Conservation (phyloP, 2,113 vertebrate genomes). For the Corydoras sp. region DNA sequence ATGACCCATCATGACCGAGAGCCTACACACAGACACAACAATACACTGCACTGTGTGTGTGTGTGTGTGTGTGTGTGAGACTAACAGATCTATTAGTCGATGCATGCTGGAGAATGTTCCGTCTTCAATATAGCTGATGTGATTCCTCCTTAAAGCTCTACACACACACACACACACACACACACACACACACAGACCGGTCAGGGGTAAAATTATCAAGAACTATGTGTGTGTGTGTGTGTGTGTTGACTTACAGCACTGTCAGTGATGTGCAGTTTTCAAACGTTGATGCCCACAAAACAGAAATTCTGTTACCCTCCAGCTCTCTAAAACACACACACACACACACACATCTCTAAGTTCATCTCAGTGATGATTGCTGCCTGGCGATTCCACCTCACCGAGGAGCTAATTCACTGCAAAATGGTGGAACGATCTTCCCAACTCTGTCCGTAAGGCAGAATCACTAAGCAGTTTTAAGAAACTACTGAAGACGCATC, state of each 20-base stretch:
- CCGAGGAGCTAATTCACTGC: too few species aligned
- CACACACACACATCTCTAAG: too few species aligned
- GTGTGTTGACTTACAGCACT: not conserved
- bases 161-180: conserved; percentile 18
- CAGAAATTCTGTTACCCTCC: conserved; percentile 55
- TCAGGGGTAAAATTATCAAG: too few species aligned
- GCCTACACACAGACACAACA: too few species aligned
- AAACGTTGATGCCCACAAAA: conserved; percentile 45
- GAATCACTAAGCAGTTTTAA: too few species aligned
- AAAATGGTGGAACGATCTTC: too few species aligned
- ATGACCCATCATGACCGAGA: not conserved
- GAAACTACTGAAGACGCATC: too few species aligned
- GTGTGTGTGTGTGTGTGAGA: conserved; percentile 15
- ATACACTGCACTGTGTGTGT: conserved; percentile 1
- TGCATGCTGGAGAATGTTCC: conserved; percentile 55
- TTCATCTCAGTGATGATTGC: too few species aligned
- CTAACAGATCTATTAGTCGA: conserved; percentile 63
- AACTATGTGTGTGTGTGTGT: too few species aligned
- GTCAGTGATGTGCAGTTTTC: conserved; percentile 51
- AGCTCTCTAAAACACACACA: conserved; percentile 50
- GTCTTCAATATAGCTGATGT: conserved; percentile 52
- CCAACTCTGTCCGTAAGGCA: too few species aligned
- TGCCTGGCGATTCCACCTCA: too few species aligned
- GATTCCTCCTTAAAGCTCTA: conserved; percentile 59
- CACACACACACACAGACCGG: not conserved